These are phyloP conservation scores for Steinernema hermaphroditum DNA, from an alignment of 2,888 invertebrate genomes.

Conservation along the genomic window DNA sequence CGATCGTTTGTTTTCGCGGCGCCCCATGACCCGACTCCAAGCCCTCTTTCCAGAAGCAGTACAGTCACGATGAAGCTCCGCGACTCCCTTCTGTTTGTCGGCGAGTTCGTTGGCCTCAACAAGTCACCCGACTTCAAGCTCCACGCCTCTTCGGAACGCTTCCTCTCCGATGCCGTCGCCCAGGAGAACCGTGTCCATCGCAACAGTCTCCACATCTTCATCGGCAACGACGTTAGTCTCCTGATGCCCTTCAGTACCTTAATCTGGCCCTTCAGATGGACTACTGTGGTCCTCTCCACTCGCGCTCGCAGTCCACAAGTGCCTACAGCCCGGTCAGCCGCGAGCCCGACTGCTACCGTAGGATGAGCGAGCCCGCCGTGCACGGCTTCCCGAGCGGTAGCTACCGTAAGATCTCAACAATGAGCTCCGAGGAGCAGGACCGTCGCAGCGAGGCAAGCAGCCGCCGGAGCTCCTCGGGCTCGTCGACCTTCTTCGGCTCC, in stretches of 20 bases:
- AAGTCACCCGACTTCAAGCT: slow-evolving; percentile 52
- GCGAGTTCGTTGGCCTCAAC: slow-evolving; percentile 57
- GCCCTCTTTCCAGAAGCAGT: not conserved
- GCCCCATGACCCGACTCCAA: not conserved
- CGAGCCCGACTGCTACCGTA: not conserved
- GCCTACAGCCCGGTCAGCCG: not conserved
- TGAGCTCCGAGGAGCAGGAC: not conserved
- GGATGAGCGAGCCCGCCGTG: slow-evolving; percentile 11
- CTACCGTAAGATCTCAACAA: slow-evolving; percentile 6
- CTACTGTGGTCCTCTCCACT: slow-evolving; percentile 8
- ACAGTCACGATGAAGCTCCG: slow-evolving; percentile 39
- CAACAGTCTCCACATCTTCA: slow-evolving; percentile 3
- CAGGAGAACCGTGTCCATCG: slow-evolving; percentile 32
- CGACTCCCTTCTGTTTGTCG: slow-evolving; percentile 53
- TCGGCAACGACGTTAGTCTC: slow-evolving; percentile 6
- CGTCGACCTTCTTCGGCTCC: slow-evolving; percentile 5
- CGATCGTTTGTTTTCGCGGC: slow-evolving; percentile 3
- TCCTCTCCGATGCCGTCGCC: slow-evolving; percentile 38
- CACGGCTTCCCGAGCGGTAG: not conserved
- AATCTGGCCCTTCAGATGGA: slow-evolving; percentile 10
- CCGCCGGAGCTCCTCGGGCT: not conserved
- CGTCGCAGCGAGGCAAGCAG: not conserved
- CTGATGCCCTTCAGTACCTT: no score
- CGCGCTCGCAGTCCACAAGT: not conserved
- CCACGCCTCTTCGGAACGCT: slow-evolving; percentile 36